Evolutionary conservation across 2,797 vertebrate genomes (phyloP).

Genomic region (Trichosurus vulpecula): DNA sequence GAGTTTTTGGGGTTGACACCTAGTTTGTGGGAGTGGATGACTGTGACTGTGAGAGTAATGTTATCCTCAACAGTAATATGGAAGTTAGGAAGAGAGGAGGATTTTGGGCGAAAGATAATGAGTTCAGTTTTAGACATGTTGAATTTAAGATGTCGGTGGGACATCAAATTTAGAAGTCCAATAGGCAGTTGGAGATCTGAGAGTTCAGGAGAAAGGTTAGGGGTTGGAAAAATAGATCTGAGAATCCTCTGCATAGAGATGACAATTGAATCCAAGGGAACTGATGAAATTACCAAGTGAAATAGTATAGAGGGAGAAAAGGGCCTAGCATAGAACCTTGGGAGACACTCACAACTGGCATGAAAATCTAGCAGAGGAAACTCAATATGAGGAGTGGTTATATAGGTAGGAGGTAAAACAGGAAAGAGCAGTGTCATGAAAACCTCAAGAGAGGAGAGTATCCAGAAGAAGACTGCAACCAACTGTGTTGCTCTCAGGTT

Average conservation of each 20-base stretch:
- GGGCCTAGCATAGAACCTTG: neutral
- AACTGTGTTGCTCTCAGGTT: no score
- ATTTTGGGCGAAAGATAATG: neutral
- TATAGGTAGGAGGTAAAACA: no score
- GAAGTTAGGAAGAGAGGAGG: neutral
- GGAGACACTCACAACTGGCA: no score
- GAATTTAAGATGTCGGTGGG: neutral
- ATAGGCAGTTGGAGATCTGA: neutral
- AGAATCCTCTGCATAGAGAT: neutral
- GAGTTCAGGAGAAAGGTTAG: neutral
- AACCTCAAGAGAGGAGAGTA: no score
- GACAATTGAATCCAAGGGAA: no score
- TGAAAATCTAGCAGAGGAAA: neutral
- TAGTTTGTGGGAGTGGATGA: neutral
- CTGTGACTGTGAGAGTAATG: neutral
- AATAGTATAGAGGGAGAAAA: neutral
- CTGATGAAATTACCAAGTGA: neutral
- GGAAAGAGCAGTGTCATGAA: no score
- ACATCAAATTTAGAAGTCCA: neutral
- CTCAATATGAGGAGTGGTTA: neutral
- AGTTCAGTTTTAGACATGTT: neutral
- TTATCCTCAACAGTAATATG: neutral
- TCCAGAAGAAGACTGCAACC: no score
- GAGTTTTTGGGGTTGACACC: neutral
- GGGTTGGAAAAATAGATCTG: neutral